Conservation (phyloP, 1,140 invertebrate genomes). For the Battus philenor region DNA sequence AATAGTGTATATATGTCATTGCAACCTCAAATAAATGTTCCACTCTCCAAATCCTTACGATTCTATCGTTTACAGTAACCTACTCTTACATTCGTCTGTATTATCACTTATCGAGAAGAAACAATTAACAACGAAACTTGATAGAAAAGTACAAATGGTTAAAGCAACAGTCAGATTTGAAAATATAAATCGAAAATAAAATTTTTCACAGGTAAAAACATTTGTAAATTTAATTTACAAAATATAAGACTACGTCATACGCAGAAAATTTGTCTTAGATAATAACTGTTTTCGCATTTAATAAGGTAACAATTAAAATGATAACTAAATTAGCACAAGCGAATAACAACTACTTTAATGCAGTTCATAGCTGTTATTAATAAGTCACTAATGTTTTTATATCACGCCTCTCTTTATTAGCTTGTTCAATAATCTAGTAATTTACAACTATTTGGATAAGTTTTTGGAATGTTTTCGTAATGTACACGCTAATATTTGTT, state of each 20-base stretch:
- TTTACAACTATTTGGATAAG: too few relatives aligned
- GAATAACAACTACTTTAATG: too few relatives aligned
- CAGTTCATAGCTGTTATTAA: too few relatives aligned
- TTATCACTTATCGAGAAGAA: conserved; percentile 11
- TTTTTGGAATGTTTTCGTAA: too few relatives aligned
- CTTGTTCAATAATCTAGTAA: too few relatives aligned
- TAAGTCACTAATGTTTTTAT: too few relatives aligned
- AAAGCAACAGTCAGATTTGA: conserved; percentile 2
- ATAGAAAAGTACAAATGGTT: conserved; percentile 11
- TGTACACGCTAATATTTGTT: too few relatives aligned
- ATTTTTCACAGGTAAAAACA: conserved; percentile 1
- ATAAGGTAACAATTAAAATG: too few relatives aligned
- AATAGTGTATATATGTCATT: conserved; percentile 22
- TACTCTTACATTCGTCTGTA: conserved; percentile 1
- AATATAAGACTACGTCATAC: conserved; percentile 5
- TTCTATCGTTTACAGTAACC: conserved; percentile 3
- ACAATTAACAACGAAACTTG: neutral
- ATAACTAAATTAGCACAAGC: too few relatives aligned
- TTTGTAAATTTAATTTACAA: conserved; percentile 3
- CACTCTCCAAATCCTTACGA: conserved; percentile 5
- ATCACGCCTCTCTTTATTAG: too few relatives aligned
- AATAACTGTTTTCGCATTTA: too few relatives aligned
- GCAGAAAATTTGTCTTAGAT: too few relatives aligned
- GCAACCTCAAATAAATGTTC: conserved; percentile 28
- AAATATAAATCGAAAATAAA: conserved; percentile 6